Conservation (phyloP, 2,113 vertebrate species). For the Leptobrachium ailaonicum region DNA sequence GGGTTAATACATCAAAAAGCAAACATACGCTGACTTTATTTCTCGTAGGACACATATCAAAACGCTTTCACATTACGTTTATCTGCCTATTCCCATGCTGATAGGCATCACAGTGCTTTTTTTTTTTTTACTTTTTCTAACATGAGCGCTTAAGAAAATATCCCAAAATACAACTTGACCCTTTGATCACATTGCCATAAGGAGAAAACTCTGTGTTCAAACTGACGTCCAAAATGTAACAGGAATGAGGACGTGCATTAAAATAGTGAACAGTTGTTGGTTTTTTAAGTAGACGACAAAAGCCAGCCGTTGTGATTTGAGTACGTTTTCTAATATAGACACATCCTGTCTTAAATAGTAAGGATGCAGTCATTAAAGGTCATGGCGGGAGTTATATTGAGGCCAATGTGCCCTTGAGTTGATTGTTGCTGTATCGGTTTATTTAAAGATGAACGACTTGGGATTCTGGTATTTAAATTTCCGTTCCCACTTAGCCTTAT, state of each 20-base stretch:
- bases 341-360: constrained; percentile 36
- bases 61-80: not conserved
- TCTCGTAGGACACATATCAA: not conserved
- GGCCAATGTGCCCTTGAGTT: constrained; percentile 37
- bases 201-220: constrained; percentile 39
- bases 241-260: constrained; percentile 20
- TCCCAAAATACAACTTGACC: constrained; percentile 44
- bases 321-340: constrained; percentile 44
- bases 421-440: constrained; percentile 31
- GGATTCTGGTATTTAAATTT: constrained; percentile 15
- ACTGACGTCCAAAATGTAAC: constrained; percentile 40
- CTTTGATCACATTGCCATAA: constrained; percentile 46
- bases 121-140: constrained; percentile 24
- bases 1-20: not conserved
- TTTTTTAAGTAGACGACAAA: constrained; percentile 29
- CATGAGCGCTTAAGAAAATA: constrained; percentile 19
- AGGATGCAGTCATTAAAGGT: constrained; percentile 46
- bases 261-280: constrained; percentile 49
- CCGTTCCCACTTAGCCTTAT: not conserved
- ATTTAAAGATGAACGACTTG: constrained; percentile 13
- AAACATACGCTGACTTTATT: not conserved
- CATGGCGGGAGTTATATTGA: constrained; percentile 41
- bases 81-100: constrained; percentile 37
- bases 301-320: constrained; percentile 22
- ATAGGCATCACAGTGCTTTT: constrained; percentile 30